phyloP scores from a whole-genome alignment of 2,113 vertebrate genomes.

The Onychostruthus taczanowskii region DNA sequence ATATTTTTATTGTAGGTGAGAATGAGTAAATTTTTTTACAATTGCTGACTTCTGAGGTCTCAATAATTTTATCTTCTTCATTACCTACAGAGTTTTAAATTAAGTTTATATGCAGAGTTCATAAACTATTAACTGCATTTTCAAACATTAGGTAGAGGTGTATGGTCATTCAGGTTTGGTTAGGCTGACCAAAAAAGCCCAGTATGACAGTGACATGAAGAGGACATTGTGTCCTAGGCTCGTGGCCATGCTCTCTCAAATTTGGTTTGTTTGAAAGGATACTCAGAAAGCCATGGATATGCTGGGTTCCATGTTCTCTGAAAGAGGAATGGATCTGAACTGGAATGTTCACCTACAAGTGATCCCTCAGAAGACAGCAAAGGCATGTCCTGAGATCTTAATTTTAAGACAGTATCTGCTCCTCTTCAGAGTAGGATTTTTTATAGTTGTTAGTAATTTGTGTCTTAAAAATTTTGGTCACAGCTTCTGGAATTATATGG shows the following conservation, averaged over 20 bases:
- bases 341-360: background rate
- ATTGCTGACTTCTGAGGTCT: background rate
- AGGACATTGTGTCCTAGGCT: background rate
- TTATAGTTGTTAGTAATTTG: background rate
- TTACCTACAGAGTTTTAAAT: background rate
- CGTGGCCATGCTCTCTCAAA: background rate
- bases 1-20: background rate
- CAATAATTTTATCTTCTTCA: background rate
- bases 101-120: background rate
- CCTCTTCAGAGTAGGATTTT: background rate
- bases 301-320: background rate
- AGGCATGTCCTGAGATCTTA: background rate
- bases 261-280: background rate
- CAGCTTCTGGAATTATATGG: background rate
- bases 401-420: background rate
- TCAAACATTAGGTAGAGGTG: background rate
- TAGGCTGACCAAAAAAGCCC: background rate
- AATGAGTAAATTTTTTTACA: background rate
- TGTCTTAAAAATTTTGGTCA: background rate
- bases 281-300: background rate
- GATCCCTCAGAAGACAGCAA: background rate
- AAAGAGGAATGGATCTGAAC: background rate
- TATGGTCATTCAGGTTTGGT: background rate
- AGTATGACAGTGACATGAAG: background rate
- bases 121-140: background rate